Conservation (phyloP, 1,140 invertebrate genomes). For the Cydia fagiglandana region DNA sequence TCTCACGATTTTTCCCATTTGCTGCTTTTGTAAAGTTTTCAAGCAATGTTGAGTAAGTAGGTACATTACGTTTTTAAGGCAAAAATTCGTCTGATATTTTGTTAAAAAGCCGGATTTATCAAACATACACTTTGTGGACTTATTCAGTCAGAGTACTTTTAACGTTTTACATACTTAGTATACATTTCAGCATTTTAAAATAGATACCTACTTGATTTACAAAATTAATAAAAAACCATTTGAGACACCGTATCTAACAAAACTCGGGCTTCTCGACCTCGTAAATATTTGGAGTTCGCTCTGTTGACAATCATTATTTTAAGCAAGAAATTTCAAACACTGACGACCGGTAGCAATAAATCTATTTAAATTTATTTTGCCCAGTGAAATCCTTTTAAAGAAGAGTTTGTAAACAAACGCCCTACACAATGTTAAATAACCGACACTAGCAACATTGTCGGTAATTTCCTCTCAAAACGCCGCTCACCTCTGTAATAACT, state of each 20-base stretch:
- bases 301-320: no score
- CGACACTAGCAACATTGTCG: not conserved
- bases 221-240: no score
- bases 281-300: no score
- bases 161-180: no score
- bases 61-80: not conserved
- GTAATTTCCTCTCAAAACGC: not conserved
- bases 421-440: not conserved
- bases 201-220: no score
- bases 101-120: not conserved
- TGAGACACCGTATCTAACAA: no score
- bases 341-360: no score
- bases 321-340: no score
- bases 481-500: slow-evolving; percentile 5
- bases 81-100: not conserved
- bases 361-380: no score
- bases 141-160: no score
- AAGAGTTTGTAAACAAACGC: not conserved
- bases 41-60: not conserved
- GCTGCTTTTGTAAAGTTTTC: not conserved
- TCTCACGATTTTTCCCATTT: not conserved
- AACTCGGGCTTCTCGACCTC: no score
- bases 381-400: not conserved
- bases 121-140: not conserved
- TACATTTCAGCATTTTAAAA: no score